Conservation (phyloP, 2,888 invertebrate species). For the Lasioglossum oenotherae region DNA sequence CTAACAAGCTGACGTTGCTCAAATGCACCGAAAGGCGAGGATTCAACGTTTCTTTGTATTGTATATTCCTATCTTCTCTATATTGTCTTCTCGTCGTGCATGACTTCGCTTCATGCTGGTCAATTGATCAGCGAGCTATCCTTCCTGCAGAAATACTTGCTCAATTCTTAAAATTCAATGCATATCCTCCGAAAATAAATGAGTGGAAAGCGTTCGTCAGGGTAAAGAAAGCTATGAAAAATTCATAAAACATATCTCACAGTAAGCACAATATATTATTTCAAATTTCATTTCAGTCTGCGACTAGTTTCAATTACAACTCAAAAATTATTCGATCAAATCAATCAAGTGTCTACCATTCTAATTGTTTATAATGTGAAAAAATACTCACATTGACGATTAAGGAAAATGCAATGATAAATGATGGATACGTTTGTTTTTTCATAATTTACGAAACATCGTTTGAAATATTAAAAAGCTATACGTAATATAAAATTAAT, state of each 20-base stretch:
- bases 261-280: neutral
- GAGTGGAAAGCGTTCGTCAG: neutral
- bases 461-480: too few species aligned
- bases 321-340: neutral
- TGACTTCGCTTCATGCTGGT: constrained; percentile 33
- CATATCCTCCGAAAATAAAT: neutral
- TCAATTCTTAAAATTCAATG: constrained; percentile 25
- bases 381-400: neutral
- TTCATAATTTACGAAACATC: too few species aligned
- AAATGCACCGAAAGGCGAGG: neutral
- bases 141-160: constrained; percentile 2
- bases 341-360: neutral
- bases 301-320: neutral
- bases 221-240: neutral
- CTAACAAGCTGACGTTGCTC: neutral
- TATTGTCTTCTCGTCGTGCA: neutral
- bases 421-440: too few species aligned
- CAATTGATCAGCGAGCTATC: constrained; percentile 38
- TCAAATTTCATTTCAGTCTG: neutral
- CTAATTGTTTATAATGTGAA: neutral
- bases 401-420: too few species aligned
- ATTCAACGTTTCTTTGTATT: neutral
- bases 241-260: neutral
- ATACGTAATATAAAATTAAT: too few species aligned
- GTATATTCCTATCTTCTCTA: neutral